These are phyloP conservation scores for Gracilinanus agilis DNA, from an alignment of 2,113 vertebrate genomes.

Conservation along the genomic window DNA sequence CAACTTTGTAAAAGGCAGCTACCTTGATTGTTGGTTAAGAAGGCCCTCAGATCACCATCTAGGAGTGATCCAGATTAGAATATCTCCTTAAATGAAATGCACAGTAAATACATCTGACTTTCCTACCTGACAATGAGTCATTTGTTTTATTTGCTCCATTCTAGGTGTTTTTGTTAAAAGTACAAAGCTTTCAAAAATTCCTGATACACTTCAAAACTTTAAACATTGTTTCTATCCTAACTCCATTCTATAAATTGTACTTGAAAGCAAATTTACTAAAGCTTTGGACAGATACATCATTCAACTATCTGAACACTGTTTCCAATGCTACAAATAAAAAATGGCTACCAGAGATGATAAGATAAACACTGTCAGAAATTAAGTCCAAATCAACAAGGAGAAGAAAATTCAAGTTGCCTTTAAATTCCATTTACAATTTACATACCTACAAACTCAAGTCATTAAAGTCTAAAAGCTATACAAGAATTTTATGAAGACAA, in stretches of 20 bases:
- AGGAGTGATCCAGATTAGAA: slow-evolving; percentile 40
- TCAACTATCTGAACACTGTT: slow-evolving; percentile 17
- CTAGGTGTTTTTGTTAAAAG: slow-evolving; percentile 13
- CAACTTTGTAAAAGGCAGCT: slow-evolving; percentile 39
- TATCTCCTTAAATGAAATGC: slow-evolving; percentile 50
- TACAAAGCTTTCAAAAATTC: slow-evolving; percentile 46
- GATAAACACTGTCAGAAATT: neutral
- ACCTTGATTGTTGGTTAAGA: slow-evolving; percentile 37
- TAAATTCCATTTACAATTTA: slow-evolving; percentile 40
- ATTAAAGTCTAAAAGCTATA: slow-evolving; percentile 43
- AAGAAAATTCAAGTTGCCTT: slow-evolving; percentile 18
- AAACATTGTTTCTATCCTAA: neutral
- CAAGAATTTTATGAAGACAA: slow-evolving; percentile 29
- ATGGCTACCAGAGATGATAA: neutral
- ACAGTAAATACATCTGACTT: slow-evolving; percentile 43
- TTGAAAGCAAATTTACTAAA: slow-evolving; percentile 37
- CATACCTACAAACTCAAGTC: slow-evolving; percentile 22
- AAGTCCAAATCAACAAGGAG: slow-evolving; percentile 6
- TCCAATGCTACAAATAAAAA: neutral
- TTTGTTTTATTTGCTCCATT: slow-evolving; percentile 45
- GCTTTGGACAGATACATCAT: neutral
- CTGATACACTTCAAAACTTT: slow-evolving; percentile 39
- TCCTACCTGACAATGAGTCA: slow-evolving; percentile 46
- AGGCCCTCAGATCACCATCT: slow-evolving; percentile 48
- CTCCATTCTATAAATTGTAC: slow-evolving; percentile 29